Evolutionary conservation across 2,113 vertebrate genomes (phyloP), one percentile per base, ranked within the genome.

Genomic region (Gobius niger): DNA sequence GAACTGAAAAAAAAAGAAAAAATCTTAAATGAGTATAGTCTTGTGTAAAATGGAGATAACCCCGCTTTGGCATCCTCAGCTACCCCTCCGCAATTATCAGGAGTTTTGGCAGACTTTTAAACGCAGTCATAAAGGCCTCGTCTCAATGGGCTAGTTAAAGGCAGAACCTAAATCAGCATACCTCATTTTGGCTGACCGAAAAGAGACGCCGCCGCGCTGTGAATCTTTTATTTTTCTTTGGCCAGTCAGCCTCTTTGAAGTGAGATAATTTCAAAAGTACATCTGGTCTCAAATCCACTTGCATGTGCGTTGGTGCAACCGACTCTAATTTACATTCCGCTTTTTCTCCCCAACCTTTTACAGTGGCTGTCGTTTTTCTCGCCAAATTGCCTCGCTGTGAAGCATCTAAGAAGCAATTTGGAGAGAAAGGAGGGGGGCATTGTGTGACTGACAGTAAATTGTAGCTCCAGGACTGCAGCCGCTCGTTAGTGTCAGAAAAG

Each of bases 401-500:
- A 75, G 71, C 75, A 54, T 79, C 67, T 83, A 47, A 80, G 78
- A 86, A 83, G 69, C 70, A 71, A 67, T 82, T 83, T 81, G 71
- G 81, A 74, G 42, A 47, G 52, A 63, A 63, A 47, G 57, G 57
- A 80, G 72, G 68, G 13, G 59, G 65, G 47, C 66, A 70, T 70
- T 81, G 64, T 65, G 60, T 82, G 78, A 81, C 44, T 82, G 88
- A 85, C 75, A 74, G 82, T 82, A 82, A 69, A 82, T 82, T 83
- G 57, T 11, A 61, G 67, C 78, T 24, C 57, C 63, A 65, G 76
- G 72, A 71, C 80, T 42, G 60, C 69, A 77, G 70, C 78, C 77
- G 74, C 85, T 87, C 67, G 77, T 86, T 86, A 85, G 76, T 83
- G 79, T 85, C 72, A 75, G 67, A 74, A 74, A 82, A 76, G 50